Percentiles rank a stretch among this genome's conserved stretches.
Evolutionary conservation across 2,113 vertebrate species (phyloP).

Genomic region (Ammodytes dubius): DNA sequence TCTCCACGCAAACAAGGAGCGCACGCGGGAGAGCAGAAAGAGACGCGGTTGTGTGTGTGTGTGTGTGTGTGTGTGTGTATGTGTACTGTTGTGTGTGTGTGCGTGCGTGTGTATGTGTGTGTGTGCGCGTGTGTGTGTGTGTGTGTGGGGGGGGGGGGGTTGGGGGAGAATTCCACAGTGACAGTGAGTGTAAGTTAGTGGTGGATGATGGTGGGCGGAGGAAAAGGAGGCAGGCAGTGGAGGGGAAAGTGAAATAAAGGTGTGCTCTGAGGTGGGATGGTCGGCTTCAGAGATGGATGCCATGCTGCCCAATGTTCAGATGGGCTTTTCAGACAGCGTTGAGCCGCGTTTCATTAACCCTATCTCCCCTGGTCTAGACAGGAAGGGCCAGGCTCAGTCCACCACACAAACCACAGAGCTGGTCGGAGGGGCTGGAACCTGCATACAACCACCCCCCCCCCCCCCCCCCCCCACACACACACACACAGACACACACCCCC

Average conservation of each 20-base stretch:
- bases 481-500: too few relatives aligned
- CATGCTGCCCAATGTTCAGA: constrained; percentile 59
- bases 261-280: constrained; percentile 60
- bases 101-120: too few relatives aligned
- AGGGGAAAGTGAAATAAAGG: constrained; percentile 50
- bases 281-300: constrained; percentile 69
- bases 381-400: constrained; percentile 69
- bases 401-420: constrained; percentile 60
- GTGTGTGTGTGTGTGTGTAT: too few relatives aligned
- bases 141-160: neutral
- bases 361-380: constrained; percentile 87
- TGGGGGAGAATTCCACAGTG: constrained; percentile 71
- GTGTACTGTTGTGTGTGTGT: too few relatives aligned
- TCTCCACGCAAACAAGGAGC: constrained; percentile 46
- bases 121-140: too few relatives aligned
- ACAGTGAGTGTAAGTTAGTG: constrained; percentile 67
- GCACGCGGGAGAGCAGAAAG: constrained; percentile 58
- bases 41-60: constrained; percentile 11
- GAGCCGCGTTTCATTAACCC: constrained; percentile 81
- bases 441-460: constrained; percentile 18
- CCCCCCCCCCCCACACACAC: too few relatives aligned
- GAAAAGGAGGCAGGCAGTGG: constrained; percentile 31
- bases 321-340: constrained; percentile 71
- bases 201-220: constrained; percentile 53
- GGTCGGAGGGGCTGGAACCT: constrained; percentile 31